A percentile compares a stretch with the other conserved stretches of the same genome.
Evolutionary conservation across 2,797 vertebrate species (phyloP).

Genomic region (Gymnopithys bicolor): DNA sequence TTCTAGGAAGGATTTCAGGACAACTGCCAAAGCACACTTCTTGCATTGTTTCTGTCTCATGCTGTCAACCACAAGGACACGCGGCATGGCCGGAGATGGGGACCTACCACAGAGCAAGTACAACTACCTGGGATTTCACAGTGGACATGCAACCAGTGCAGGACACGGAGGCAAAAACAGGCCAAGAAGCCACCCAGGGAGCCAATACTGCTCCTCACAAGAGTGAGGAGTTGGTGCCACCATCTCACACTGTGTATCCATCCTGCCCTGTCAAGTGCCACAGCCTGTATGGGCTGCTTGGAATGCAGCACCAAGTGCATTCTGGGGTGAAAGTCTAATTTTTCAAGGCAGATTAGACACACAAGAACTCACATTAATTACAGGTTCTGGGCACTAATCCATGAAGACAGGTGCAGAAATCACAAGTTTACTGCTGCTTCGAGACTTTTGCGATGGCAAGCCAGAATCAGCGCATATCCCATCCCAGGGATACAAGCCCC

Average conservation of each 20-base stretch:
- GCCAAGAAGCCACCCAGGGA: not conserved
- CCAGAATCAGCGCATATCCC: not conserved
- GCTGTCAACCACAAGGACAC: not conserved
- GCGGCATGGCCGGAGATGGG: not conserved
- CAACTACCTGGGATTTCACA: not conserved
- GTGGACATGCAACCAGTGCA: not conserved
- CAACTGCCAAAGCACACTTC: not conserved
- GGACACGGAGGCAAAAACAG: not conserved
- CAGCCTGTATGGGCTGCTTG: not conserved
- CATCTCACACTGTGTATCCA: fast-evolving
- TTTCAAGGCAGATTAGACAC: constrained; percentile 75
- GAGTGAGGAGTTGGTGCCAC: fast-evolving
- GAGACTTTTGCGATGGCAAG: not conserved
- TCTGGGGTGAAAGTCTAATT: constrained; percentile 60
- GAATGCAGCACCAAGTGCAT: not conserved
- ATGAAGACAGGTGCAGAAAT: constrained; percentile 70
- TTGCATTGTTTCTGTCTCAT: not conserved
- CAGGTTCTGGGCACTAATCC: constrained; percentile 67
- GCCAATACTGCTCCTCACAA: not conserved
- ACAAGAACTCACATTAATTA: constrained; percentile 63
- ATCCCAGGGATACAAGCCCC: not conserved
- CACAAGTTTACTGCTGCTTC: constrained; percentile 48
- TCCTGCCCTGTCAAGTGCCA: fast-evolving
- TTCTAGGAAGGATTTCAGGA: constrained; percentile 48
- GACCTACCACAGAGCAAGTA: not conserved